Evolutionary conservation across 2,888 invertebrate genomes (phyloP).

Genomic region (Penaeus monodon): DNA sequence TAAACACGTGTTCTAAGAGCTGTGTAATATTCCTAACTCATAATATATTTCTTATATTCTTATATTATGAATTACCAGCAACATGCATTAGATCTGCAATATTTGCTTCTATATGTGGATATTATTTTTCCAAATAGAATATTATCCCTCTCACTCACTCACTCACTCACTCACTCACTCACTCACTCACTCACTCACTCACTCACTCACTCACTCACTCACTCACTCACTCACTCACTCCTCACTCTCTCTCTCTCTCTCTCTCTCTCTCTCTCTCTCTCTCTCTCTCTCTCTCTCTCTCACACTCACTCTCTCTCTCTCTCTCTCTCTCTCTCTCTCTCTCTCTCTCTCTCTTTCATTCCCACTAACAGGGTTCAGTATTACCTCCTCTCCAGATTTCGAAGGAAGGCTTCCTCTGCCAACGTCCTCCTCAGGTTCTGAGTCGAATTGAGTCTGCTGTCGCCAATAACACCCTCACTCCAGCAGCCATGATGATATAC

Average conservation of each 20-base stretch:
- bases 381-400: conserved; percentile 15
- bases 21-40: too few relatives aligned
- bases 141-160: neutral
- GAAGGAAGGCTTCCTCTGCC: conserved; percentile 28
- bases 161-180: too few relatives aligned
- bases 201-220: too few relatives aligned
- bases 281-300: too few relatives aligned
- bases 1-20: too few relatives aligned
- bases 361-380: neutral
- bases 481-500: conserved; percentile 30
- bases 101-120: too few relatives aligned
- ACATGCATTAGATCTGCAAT: too few relatives aligned
- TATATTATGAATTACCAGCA: too few relatives aligned
- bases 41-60: too few relatives aligned
- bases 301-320: neutral
- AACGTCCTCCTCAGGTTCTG: conserved; percentile 50
- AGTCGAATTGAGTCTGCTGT: conserved; percentile 49
- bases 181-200: too few relatives aligned
- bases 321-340: neutral
- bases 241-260: conserved; percentile 10
- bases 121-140: too few relatives aligned
- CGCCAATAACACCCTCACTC: conserved; percentile 36
- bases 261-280: too few relatives aligned
- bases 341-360: neutral
- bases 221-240: conserved; percentile 20